Conservation (phyloP, 2,797 vertebrate species). For the Xiphorhynchus erythropygius region DNA sequence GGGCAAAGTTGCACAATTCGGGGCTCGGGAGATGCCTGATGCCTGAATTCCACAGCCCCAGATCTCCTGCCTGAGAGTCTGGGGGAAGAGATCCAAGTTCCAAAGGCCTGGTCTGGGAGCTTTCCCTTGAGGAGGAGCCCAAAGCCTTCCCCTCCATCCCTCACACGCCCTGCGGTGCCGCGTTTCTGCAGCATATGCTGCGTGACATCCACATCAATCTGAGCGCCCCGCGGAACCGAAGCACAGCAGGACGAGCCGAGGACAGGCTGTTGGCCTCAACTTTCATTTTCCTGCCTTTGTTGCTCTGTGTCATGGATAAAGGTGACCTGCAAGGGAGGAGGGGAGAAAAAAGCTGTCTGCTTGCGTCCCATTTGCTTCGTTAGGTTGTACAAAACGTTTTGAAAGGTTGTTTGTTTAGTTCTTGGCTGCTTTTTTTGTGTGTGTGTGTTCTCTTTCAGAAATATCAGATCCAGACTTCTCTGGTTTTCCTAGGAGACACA, state of each 20-base stretch:
- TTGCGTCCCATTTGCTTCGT: conserved; percentile 2
- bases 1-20: neutral
- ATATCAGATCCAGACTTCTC: neutral
- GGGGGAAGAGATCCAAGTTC: neutral
- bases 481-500: conserved; percentile 6
- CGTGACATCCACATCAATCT: conserved; percentile 66
- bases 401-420: conserved; percentile 43
- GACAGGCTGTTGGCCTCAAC: conserved; percentile 47
- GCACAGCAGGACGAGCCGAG: conserved; percentile 49
- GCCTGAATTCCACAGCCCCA: neutral
- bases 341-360: neutral
- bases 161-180: neutral
- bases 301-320: conserved; percentile 51
- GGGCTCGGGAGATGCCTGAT: neutral
- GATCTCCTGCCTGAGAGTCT: neutral
- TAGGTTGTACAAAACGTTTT: conserved; percentile 43
- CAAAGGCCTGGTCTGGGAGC: conserved; percentile 3
- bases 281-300: conserved; percentile 59
- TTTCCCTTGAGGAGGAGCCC: conserved; percentile 26
- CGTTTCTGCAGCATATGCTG: conserved; percentile 39
- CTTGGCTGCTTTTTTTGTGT: neutral
- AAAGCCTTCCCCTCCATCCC: conserved; percentile 26
- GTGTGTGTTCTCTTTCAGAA: neutral
- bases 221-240: conserved; percentile 15
- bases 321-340: conserved; percentile 47